Conservation (phyloP, 2,888 invertebrate genomes). For the Tetropium fuscum region DNA sequence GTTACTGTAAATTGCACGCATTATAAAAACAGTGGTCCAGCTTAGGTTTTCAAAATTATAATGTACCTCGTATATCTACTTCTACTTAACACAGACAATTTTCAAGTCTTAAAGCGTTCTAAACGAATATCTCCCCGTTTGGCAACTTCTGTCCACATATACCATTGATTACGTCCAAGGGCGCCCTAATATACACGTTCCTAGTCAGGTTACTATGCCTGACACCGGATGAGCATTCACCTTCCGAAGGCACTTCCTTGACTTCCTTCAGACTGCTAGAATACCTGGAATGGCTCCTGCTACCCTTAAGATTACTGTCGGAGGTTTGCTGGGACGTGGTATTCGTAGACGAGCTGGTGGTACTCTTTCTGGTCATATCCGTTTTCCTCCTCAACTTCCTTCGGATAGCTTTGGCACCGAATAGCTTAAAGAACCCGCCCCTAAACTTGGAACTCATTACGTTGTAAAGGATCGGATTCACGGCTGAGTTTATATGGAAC, state of each 20-base stretch:
- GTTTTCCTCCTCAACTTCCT: constrained; percentile 61
- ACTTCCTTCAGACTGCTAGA: constrained; percentile 56
- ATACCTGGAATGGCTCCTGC: constrained; percentile 62
- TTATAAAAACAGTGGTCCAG: no score
- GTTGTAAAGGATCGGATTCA: constrained; percentile 93
- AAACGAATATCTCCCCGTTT: constrained; percentile 59
- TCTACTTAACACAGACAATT: constrained; percentile 17
- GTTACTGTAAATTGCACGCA: no score
- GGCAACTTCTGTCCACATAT: constrained; percentile 52
- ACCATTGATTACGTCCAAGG: constrained; percentile 51
- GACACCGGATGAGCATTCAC: constrained; percentile 33
- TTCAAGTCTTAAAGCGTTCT: constrained; percentile 24
- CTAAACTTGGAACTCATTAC: constrained; percentile 93
- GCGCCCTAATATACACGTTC: constrained; percentile 58
- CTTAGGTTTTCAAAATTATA: background rate
- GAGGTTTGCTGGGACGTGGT: constrained; percentile 74
- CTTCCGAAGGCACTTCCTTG: constrained; percentile 52
- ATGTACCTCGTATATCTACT: background rate
- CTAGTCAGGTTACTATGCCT: constrained; percentile 41
- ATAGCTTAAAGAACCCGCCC: constrained; percentile 79
- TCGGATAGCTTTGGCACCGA: constrained; percentile 63
- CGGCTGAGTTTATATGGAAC: constrained; percentile 90
- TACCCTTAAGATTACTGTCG: constrained; percentile 74
- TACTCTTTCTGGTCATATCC: constrained; percentile 74
- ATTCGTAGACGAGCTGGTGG: constrained; percentile 69